Percentiles rank a stretch among this genome's conserved stretches.
Evolutionary conservation across 1,140 invertebrate species (phyloP).

Genomic region (Drosophila nigromelanica): DNA sequence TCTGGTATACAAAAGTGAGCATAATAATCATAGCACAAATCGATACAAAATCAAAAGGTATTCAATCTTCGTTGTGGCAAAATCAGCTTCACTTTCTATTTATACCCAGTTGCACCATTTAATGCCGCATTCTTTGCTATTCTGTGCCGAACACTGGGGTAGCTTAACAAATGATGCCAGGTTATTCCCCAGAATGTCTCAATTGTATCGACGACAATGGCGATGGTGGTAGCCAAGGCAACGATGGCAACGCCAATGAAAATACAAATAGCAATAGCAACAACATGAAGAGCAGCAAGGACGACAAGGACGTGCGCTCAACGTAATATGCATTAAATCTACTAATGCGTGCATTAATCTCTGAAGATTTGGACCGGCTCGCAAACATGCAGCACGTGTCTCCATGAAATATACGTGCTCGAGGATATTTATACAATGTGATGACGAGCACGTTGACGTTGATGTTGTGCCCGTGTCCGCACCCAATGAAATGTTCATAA

Average conservation of each 20-base stretch:
- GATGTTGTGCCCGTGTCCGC: background rate
- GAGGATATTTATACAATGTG: conserved; percentile 83
- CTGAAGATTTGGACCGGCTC: conserved; percentile 61
- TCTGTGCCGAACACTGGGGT: background rate
- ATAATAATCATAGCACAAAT: too few relatives aligned
- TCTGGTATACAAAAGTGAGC: too few relatives aligned
- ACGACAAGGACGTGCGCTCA: conserved; percentile 32
- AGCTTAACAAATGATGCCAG: conserved; percentile 44
- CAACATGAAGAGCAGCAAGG: conserved; percentile 1
- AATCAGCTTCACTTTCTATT: background rate
- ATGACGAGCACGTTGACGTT: conserved; percentile 69
- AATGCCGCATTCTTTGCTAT: conserved; percentile 1
- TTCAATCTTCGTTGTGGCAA: background rate
- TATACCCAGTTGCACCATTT: background rate
- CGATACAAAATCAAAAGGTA: background rate
- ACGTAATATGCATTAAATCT: conserved; percentile 83
- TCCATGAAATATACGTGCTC: conserved; percentile 77
- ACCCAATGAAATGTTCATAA: conserved; percentile 2
- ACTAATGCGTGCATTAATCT: conserved; percentile 84
- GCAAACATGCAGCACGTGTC: conserved; percentile 76
- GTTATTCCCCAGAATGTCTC: conserved; percentile 80
- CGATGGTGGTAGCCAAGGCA: conserved; percentile 56
- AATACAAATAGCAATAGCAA: conserved; percentile 27
- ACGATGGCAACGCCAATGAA: conserved; percentile 19
- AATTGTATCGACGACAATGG: conserved; percentile 55